Evolutionary conservation across 2,113 vertebrate species (phyloP).

Genomic region (Apteryx mantelli): DNA sequence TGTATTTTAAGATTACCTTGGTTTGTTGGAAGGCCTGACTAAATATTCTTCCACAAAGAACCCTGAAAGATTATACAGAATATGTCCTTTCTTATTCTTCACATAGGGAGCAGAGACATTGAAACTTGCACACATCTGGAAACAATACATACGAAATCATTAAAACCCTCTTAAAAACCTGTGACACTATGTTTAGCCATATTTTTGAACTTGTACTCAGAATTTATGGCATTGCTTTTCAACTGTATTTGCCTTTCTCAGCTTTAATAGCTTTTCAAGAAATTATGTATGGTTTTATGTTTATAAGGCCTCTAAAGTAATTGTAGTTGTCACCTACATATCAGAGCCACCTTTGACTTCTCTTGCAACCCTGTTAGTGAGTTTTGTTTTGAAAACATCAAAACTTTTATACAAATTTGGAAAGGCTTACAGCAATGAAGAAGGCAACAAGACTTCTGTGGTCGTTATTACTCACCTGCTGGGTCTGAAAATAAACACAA

Average conservation of each 20-base stretch:
- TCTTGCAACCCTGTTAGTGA: neutral
- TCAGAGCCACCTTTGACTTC: neutral
- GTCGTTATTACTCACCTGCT: neutral
- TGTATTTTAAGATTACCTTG: conserved; percentile 59
- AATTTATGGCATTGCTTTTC: neutral
- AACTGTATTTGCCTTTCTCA: neutral
- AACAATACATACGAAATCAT: neutral
- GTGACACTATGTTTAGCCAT: neutral
- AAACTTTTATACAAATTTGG: neutral
- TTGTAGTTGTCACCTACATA: neutral
- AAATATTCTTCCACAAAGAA: conserved; percentile 73
- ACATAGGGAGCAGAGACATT: conserved; percentile 39
- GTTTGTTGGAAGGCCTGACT: conserved; percentile 42
- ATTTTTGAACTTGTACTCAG: neutral
- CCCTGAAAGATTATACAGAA: conserved; percentile 74
- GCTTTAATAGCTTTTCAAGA: neutral
- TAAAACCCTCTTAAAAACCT: neutral
- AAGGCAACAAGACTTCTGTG: neutral
- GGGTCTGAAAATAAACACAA: neutral
- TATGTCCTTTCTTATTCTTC: conserved; percentile 59
- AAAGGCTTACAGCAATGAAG: neutral
- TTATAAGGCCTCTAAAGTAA: neutral
- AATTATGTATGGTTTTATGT: neutral
- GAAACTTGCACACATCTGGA: conserved; percentile 61
- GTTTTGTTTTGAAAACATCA: neutral